Evolutionary conservation across 1,140 invertebrate species (phyloP), one percentile per base, ranked within the genome.

Genomic region (Anoplophora glabripennis): DNA sequence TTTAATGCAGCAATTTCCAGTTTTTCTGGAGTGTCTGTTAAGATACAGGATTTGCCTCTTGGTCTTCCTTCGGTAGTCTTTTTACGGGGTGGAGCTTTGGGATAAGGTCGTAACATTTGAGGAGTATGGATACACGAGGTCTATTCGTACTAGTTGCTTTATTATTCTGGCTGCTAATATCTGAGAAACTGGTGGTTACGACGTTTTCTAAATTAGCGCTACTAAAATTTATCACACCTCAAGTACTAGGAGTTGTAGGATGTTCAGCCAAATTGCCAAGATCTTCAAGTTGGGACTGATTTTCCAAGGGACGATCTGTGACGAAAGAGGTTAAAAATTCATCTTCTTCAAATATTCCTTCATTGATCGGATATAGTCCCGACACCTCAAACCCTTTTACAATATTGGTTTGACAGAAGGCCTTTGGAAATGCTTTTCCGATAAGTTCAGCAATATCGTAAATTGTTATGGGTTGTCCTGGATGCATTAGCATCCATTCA

Each of bases 21-120:
- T 42, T 58, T 58, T 42, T 58, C 56, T 52, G 56, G 18, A n/a
- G 56, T 58, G 17, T 58, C 47, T 7, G 56, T 58, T 18, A 49
- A 47, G 40, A 52, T 58, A 41, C 38, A 12, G 14, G 47, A 58
- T 40, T 58, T 58, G 33, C 56, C 47, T 52, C 38, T 42, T 21
- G 47, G 12, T 21, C 44, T 34, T 49, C 36, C 35, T 18, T 7
- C 17, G 9, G 10, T 11, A 37, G n/a, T 47, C 40, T 38, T 48
- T 15, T 52, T 52, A 7, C 53, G 53, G 9, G 18, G 18, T 28
- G 40, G 41, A 8, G 53, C 53, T 18, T 55, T 55, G 8, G 42
- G 53, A 46, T 28, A 55, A 10, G 53, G 41, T 17, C 42, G 41
- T 42, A 55, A 18, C 34, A 17, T 55, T 44, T 55, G 41, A 46